Percentiles rank a stretch among this genome's conserved stretches.
These are phyloP conservation scores for Numenius phaeopus DNA, from an alignment of 2,797 vertebrate species.

Conservation along the genomic window DNA sequence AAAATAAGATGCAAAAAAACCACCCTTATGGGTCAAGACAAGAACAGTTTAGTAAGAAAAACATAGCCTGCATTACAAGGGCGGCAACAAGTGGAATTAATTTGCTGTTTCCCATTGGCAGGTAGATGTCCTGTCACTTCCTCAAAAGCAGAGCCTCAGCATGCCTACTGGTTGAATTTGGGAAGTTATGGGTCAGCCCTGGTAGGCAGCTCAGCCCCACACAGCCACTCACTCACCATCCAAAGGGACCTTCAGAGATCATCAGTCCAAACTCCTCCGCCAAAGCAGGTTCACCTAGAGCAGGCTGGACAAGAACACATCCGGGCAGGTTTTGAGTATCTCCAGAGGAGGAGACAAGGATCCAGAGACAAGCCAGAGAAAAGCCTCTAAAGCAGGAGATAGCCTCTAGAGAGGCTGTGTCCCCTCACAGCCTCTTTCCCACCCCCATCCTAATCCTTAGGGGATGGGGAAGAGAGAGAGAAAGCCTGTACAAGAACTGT, in stretches of 20 bases:
- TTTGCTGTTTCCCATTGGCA: background rate
- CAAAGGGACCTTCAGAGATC: background rate
- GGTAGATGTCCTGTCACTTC: background rate
- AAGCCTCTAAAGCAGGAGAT: too few relatives aligned
- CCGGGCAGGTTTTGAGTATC: background rate
- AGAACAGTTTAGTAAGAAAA: background rate
- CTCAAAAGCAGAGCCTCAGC: background rate
- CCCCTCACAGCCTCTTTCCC: background rate
- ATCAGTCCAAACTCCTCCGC: too few relatives aligned
- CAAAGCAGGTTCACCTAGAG: background rate
- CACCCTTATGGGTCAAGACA: background rate
- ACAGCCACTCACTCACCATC: background rate
- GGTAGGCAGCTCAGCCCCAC: background rate
- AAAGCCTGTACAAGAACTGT: background rate
- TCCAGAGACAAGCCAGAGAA: too few relatives aligned
- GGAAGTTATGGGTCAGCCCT: background rate
- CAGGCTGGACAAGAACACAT: background rate
- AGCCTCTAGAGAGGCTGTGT: background rate
- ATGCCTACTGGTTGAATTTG: rapidly evolving
- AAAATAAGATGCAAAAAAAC: background rate
- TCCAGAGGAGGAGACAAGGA: background rate
- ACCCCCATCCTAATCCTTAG: too few relatives aligned
- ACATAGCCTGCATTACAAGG: background rate
- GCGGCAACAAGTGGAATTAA: background rate
- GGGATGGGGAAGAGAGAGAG: background rate